These are phyloP conservation scores for Podocnemis expansa DNA, from an alignment of 2,113 vertebrate species.

Conservation along the genomic window DNA sequence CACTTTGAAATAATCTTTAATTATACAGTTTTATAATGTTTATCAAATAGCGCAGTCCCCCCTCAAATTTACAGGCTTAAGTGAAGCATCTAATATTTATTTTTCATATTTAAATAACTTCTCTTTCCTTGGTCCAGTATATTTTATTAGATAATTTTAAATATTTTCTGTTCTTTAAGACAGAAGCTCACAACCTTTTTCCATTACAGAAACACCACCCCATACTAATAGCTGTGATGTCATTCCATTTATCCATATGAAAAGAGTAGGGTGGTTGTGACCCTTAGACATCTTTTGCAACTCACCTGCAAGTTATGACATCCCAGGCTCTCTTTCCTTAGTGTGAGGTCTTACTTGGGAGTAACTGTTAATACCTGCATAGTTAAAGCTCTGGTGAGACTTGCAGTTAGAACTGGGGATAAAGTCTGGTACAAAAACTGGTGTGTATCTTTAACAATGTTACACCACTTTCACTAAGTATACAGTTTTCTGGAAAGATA, in stretches of 20 bases:
- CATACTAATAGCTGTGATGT: not conserved
- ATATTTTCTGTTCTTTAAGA: not conserved
- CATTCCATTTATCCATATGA: not conserved
- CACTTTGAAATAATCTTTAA: not conserved
- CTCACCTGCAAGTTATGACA: not conserved
- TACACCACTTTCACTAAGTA: not conserved
- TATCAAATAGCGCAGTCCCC: not conserved
- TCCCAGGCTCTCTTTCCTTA: not conserved
- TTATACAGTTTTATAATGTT: not conserved
- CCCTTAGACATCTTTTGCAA: not conserved
- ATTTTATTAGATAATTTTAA: not conserved
- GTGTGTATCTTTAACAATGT: not conserved
- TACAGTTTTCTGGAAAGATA: not conserved
- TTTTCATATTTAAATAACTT: not conserved
- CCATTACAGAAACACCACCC: not conserved
- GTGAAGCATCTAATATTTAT: not conserved
- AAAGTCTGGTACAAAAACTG: not conserved
- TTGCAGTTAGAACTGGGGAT: not conserved
- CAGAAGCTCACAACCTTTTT: not conserved
- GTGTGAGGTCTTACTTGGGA: not conserved
- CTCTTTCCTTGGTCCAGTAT: not conserved
- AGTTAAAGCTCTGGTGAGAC: not conserved
- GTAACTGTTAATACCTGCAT: not conserved
- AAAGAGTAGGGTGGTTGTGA: not conserved
- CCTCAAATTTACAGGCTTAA: not conserved